Conservation (phyloP, 2,888 invertebrate species). For the Apoda limacodes region DNA sequence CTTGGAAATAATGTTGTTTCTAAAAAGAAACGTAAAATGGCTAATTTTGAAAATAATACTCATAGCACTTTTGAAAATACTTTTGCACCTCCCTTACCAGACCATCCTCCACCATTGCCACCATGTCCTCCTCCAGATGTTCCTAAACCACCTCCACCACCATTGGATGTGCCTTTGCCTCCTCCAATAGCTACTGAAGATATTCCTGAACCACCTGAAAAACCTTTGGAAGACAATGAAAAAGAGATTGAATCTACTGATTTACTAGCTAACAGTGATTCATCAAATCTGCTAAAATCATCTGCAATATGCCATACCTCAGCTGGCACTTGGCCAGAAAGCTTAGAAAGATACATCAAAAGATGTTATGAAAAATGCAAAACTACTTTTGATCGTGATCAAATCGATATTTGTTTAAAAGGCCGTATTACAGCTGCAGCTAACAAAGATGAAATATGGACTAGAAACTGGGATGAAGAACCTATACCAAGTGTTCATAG, state of each 20-base stretch:
- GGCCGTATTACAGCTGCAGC: constrained; percentile 94
- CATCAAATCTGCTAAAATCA: constrained; percentile 42
- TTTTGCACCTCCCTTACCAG: constrained; percentile 65
- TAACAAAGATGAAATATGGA: constrained; percentile 87
- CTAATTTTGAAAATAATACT: constrained; percentile 62
- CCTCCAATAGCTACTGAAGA: constrained; percentile 57
- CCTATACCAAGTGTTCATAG: constrained; percentile 90
- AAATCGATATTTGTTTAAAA: constrained; percentile 93
- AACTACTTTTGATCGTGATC: constrained; percentile 90
- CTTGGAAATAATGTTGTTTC: constrained; percentile 57
- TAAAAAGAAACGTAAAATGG: constrained; percentile 82
- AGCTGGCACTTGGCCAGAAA: constrained; percentile 81
- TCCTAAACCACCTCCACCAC: constrained; percentile 42
- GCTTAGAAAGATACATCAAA: constrained; percentile 87
- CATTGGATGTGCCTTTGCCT: constrained; percentile 49
- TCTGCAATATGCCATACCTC: constrained; percentile 41
- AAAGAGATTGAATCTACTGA: constrained; percentile 25
- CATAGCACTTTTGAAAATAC: constrained; percentile 40
- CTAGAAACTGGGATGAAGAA: constrained; percentile 95
- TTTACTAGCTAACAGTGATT: constrained; percentile 36
- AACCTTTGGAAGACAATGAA: constrained; percentile 22
- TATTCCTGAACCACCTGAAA: constrained; percentile 47
- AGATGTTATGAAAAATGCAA: constrained; percentile 93
- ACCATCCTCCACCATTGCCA: constrained; percentile 63
- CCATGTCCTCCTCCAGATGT: constrained; percentile 62